Evolutionary conservation across 2,888 invertebrate species (phyloP).

Genomic region (Gari tellinella): DNA sequence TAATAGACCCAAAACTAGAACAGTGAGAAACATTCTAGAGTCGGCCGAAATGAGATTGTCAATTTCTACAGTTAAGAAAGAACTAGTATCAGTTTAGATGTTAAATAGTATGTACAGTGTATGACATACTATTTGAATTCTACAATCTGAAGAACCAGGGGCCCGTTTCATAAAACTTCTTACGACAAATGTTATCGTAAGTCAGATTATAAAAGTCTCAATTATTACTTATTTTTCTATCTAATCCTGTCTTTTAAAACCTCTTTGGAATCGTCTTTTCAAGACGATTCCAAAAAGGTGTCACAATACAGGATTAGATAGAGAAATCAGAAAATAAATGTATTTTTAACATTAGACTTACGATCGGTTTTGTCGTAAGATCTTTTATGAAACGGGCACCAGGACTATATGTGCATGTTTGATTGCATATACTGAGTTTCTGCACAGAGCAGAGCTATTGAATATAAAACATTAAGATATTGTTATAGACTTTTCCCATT

Average conservation of each 20-base stretch:
- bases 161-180: no score
- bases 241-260: no score
- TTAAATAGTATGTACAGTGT: conserved; percentile 31
- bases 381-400: no score
- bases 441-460: conserved; percentile 15
- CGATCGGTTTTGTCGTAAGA: no score
- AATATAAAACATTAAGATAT: conserved; percentile 30
- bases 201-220: no score
- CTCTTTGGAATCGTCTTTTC: no score
- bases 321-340: no score
- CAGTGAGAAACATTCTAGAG: conserved; percentile 43
- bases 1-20: conserved; percentile 34
- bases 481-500: conserved; percentile 24
- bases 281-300: no score
- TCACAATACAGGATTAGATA: no score
- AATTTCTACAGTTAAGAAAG: conserved; percentile 35
- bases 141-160: conserved; percentile 26
- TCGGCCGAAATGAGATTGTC: conserved; percentile 29
- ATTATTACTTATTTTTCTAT: no score
- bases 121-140: conserved; percentile 9
- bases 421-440: conserved; percentile 27
- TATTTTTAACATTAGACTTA: no score
- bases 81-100: conserved; percentile 33
- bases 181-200: no score
- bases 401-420: conserved; percentile 47